phyloP scores from a whole-genome alignment of 2,888 invertebrate genomes.

The Lasioglossum pauxillum region DNA sequence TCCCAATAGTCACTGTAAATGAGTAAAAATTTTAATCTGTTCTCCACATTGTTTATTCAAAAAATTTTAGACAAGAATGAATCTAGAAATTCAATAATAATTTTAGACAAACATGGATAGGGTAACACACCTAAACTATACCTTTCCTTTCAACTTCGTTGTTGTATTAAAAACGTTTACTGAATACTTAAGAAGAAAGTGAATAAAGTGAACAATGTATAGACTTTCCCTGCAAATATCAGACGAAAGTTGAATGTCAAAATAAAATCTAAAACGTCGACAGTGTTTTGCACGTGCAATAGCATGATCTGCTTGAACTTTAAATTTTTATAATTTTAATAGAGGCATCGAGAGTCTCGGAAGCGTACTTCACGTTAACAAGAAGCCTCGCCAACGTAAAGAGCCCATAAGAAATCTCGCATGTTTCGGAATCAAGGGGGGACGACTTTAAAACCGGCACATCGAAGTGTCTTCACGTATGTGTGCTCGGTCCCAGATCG shows the following conservation, averaged over 20 bases:
- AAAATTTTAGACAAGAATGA: too few species aligned
- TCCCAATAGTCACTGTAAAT: too few species aligned
- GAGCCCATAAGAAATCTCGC: conserved; percentile 29
- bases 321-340: background rate
- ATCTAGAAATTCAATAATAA: too few species aligned
- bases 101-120: background rate
- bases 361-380: conserved; percentile 36
- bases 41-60: too few species aligned
- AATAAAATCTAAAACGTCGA: background rate
- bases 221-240: background rate
- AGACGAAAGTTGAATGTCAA: background rate
- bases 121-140: background rate
- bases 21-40: too few species aligned
- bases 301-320: background rate
- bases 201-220: background rate
- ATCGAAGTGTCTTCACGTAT: conserved; percentile 23
- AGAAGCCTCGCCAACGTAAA: conserved; percentile 25
- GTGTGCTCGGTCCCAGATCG: conserved; percentile 67
- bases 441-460: conserved; percentile 26
- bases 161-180: background rate
- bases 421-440: conserved; percentile 10
- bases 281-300: background rate
- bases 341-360: background rate
- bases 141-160: background rate
- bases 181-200: background rate